A percentile compares a stretch with the other conserved stretches of the same genome.
Conservation (phyloP, 2,113 vertebrate species). For the Chaenogobius annularis region DNA sequence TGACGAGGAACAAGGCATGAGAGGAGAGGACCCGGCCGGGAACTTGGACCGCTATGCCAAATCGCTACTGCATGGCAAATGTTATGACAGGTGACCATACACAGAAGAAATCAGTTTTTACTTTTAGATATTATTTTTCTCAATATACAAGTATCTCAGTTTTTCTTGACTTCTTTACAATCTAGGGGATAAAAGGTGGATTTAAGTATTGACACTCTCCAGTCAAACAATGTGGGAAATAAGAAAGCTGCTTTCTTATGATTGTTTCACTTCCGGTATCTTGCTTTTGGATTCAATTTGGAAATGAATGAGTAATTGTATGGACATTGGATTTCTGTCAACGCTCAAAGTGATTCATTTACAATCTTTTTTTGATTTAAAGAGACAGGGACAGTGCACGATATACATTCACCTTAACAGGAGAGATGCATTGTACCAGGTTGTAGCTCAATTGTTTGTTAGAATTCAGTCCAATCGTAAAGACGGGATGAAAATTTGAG, state of each 20-base stretch:
- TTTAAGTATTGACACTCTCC: neutral
- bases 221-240: too few relatives aligned
- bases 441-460: too few relatives aligned
- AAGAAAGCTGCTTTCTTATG: too few relatives aligned
- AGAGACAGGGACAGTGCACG: too few relatives aligned
- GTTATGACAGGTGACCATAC: conserved; percentile 81
- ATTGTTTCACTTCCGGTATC: too few relatives aligned
- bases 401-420: too few relatives aligned
- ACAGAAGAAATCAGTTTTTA: neutral
- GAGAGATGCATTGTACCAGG: too few relatives aligned
- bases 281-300: neutral
- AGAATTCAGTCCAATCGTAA: too few relatives aligned
- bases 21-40: conserved; percentile 72
- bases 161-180: neutral
- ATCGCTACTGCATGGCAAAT: conserved; percentile 84
- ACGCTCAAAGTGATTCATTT: neutral
- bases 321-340: too few relatives aligned
- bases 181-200: neutral
- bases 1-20: conserved; percentile 81
- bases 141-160: neutral
- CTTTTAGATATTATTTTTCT: too few relatives aligned
- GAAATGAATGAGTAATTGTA: neutral
- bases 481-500: too few relatives aligned
- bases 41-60: conserved; percentile 86
- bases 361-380: too few relatives aligned